Base-by-base conservation (phyloP, 2,888 invertebrate genomes). In the Aleiodes alternator region DNA sequence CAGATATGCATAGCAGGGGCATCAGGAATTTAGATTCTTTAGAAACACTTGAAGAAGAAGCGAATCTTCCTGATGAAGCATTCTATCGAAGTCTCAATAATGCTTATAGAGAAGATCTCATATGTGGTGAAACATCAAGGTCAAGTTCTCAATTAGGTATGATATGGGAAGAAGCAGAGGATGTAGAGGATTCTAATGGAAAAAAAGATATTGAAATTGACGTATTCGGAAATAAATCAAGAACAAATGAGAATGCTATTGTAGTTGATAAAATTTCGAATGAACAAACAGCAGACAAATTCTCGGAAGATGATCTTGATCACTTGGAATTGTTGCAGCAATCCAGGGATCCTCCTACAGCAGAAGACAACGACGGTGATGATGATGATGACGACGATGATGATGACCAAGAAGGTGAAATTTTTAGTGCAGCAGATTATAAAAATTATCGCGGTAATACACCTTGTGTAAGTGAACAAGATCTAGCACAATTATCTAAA, bases 51-150 rank as follows among this genome's bases (percentile, higher is more conserved):
- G 86, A 85, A 72, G 88, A 88, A 78, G 95, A 95, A 90, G 87
- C 90, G 76, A 90, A 91, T 81, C 90, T 91, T 69, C 95, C 96
- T 4, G 95, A 95, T 85, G 96, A 96, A 90, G 96, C 96, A 31
- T 97, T 96, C 88, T 97, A 97, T 89, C 93, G 95, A 82, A 96
- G 95, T 86, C 91, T 97, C 64, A 97, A 97, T 90, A 95, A 95
- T 90, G 96, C 96, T 55, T 96, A 96, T 88, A 92, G 96, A 71
- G 96, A 96, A 81, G 95, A 96, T 85, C 90, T 95, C 76, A 94
- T 94, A 38, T 92, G 92, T 80, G 92, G 91, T 29, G 87, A 89
- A 56, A 91, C 92, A 16, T 92, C 93, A 16, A 92, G 93, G 79
- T 93, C 94, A 73, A 90, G 93, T 78, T 95, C 95, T 69, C 95